phyloP scores from a whole-genome alignment of 2,888 invertebrate genomes.

The Augiades crinisus region DNA sequence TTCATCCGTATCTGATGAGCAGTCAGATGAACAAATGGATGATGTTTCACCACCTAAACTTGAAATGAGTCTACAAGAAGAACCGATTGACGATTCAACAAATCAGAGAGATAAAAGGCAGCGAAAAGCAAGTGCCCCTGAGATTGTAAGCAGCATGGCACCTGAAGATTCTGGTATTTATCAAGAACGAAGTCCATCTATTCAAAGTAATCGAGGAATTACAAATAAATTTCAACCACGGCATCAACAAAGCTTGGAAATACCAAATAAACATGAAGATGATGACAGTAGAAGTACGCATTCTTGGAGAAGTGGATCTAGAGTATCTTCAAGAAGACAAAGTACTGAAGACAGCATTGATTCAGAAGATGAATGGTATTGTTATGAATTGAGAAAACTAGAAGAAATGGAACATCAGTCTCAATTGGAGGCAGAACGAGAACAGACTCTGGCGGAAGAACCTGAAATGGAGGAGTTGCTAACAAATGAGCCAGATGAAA shows the following conservation, averaged over 20 bases:
- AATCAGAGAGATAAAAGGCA: constrained; percentile 54
- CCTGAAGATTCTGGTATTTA: constrained; percentile 75
- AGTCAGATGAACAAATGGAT: constrained; percentile 52
- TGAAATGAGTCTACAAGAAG: constrained; percentile 51
- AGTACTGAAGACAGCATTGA: constrained; percentile 96
- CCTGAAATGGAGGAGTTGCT: constrained; percentile 77
- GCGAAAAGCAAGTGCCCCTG: constrained; percentile 59
- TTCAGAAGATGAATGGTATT: constrained; percentile 96
- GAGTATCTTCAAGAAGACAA: constrained; percentile 92
- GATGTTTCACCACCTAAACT: constrained; percentile 72
- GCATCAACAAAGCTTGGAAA: constrained; percentile 90
- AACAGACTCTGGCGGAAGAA: constrained; percentile 82
- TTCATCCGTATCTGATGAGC: constrained; percentile 86
- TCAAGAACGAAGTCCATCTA: constrained; percentile 85
- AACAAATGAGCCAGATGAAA: constrained; percentile 82
- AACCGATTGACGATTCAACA: constrained; percentile 42
- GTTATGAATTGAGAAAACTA: constrained; percentile 92
- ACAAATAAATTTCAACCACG: constrained; percentile 83
- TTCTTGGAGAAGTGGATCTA: constrained; percentile 92
- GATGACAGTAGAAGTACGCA: constrained; percentile 94
- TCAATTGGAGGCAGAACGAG: constrained; percentile 84
- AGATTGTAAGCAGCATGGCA: constrained; percentile 58
- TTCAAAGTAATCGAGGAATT: constrained; percentile 81
- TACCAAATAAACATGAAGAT: constrained; percentile 88
- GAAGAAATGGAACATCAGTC: constrained; percentile 92